A percentile compares a stretch with the other conserved stretches of the same genome.
Conservation (phyloP, 2,888 invertebrate species). For the Synanthedon tipuliformis region DNA sequence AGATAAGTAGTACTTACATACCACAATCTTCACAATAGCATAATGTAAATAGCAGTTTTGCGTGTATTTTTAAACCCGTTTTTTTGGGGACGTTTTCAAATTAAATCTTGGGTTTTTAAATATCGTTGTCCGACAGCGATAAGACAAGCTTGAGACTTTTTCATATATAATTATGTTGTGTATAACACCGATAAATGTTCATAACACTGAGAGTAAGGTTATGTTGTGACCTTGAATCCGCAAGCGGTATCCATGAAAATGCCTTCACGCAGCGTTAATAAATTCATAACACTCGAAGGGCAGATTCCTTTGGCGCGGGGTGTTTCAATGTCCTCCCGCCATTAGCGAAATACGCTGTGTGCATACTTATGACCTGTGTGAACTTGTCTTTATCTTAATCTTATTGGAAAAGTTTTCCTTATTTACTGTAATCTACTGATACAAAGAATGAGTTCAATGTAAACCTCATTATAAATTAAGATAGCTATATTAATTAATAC, state of each 20-base stretch:
- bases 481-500: constrained; percentile 1
- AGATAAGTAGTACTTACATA: no score
- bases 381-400: constrained; percentile 14
- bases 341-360: constrained; percentile 24
- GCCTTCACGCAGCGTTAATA: constrained; percentile 21
- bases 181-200: no score
- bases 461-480: neutral
- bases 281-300: constrained; percentile 28
- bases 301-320: constrained; percentile 16
- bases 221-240: constrained; percentile 14
- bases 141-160: no score
- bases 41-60: no score
- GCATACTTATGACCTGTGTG: constrained; percentile 29
- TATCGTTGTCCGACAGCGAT: no score
- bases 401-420: constrained; percentile 27
- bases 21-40: no score
- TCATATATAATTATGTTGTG: no score
- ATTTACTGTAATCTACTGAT: constrained; percentile 13
- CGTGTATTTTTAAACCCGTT: no score
- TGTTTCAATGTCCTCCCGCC: constrained; percentile 19
- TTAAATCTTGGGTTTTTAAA: no score
- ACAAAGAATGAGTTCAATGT: constrained; percentile 1
- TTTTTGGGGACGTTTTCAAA: no score
- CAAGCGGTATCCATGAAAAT: constrained; percentile 25
- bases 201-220: constrained; percentile 9